Evolutionary conservation across 1,140 invertebrate species (phyloP), one percentile per base, ranked within the genome.

Genomic region (Diploscapter pachys): DNA sequence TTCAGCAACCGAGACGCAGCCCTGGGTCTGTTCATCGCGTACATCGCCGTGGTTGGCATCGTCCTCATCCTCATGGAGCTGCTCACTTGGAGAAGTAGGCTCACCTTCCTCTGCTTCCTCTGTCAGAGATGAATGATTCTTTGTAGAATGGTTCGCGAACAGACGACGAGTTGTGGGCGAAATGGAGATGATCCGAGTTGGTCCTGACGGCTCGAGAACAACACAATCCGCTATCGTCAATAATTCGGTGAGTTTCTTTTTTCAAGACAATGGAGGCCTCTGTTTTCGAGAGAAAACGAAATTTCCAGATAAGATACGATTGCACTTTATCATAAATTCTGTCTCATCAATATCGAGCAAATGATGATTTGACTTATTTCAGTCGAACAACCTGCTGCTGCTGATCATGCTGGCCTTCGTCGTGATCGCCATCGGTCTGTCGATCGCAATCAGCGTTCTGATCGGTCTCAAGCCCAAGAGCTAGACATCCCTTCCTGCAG

Each of bases 21-120:
- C 5, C 57, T 79, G n/a, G 78, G 78, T 59, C 69, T 78, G 3
- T 77, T 56, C 55, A 78, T 78, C 53, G 77, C 76, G 9, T 78
- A 73, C 64, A 51, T 78, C 4, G 69, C 31, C 53, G 71, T 75
- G 8, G 59, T 59, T 31, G 77, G 71, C 9, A 31, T 71, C 57
- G 63, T 72, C 52, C 57, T 79, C 49, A 71, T 79, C 56, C 11
- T 69, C 56, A 53, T 71, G 11, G 71, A 79, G 61, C 48, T 79
- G 5, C 59, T 79, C 4, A 70, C 53, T 54, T 11, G 78, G 8
- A 64, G 64, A 67, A 71, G 54, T 71, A 31, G 8, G 48, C 6
- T 6, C 66, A 31, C 31, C 31, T 31, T 1, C 31, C 31, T 31
- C 31, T 31, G 31, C 31, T 31, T 31, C 31, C 31, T 31, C 31